phyloP scores from a whole-genome alignment of 2,113 vertebrate species.

The Lophotis ruficrista region DNA sequence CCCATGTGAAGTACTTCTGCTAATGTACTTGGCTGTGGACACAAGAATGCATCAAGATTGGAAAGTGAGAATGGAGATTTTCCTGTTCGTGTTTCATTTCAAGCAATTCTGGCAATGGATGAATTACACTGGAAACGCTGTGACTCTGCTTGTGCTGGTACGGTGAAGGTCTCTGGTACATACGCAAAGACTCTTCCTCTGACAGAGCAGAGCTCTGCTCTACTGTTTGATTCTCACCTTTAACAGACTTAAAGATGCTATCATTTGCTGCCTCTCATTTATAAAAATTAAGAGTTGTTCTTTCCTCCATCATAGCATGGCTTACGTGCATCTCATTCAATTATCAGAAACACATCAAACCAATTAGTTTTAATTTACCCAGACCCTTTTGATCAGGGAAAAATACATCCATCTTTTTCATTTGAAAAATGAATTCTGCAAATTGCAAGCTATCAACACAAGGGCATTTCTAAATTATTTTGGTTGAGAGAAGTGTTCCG shows the following conservation, averaged over 20 bases:
- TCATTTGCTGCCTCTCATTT: conserved; percentile 5
- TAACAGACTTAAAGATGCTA: neutral
- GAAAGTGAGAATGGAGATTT: neutral
- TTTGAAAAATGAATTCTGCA: conserved; percentile 26
- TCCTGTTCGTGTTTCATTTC: neutral
- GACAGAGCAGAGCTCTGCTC: neutral
- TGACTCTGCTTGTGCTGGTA: neutral
- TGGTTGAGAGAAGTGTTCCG: conserved; percentile 3
- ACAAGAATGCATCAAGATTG: neutral
- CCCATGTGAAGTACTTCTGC: neutral
- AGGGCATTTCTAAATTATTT: conserved; percentile 60
- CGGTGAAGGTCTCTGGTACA: neutral
- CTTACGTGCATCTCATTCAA: conserved; percentile 19
- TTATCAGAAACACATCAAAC: conserved; percentile 39
- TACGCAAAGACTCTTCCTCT: neutral
- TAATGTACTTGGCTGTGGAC: neutral
- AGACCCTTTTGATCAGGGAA: neutral
- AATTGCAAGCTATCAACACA: conserved; percentile 36
- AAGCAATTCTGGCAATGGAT: neutral
- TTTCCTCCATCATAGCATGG: neutral
- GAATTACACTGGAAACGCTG: neutral
- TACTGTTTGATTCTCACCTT: neutral
- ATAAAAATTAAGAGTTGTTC: conserved; percentile 32
- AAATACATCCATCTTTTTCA: neutral
- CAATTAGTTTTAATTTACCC: conserved; percentile 41